phyloP scores from a whole-genome alignment of 2,888 invertebrate genomes.

The Cheiracanthium punctorium region DNA sequence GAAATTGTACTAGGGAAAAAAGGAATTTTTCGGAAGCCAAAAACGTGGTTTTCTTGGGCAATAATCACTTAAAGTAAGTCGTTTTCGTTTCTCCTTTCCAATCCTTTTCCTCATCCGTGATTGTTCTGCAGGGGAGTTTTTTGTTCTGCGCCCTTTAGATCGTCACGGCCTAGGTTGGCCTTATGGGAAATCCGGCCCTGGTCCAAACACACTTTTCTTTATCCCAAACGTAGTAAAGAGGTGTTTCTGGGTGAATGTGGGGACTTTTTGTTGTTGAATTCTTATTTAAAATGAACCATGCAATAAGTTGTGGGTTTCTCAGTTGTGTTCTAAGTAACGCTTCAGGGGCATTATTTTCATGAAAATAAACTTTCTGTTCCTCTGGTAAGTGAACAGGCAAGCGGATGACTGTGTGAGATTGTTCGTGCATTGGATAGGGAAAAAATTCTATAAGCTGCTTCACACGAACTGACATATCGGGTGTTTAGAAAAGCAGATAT shows the following conservation, averaged over 20 bases:
- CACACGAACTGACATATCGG: conserved; percentile 1
- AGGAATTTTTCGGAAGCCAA: too few relatives aligned
- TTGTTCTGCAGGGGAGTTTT: too few relatives aligned
- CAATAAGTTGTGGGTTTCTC: background rate
- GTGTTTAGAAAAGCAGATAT: background rate
- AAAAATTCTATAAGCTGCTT: background rate
- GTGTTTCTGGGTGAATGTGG: background rate
- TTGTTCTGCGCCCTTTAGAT: too few relatives aligned
- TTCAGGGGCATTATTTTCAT: background rate
- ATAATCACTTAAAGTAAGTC: too few relatives aligned
- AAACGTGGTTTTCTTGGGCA: too few relatives aligned
- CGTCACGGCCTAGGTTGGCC: too few relatives aligned
- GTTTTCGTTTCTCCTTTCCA: too few relatives aligned
- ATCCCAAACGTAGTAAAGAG: conserved; percentile 4
- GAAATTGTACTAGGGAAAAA: too few relatives aligned
- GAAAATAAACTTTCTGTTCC: background rate
- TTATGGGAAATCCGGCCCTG: too few relatives aligned
- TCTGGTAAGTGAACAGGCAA: background rate
- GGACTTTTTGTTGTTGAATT: background rate
- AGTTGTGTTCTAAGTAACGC: background rate
- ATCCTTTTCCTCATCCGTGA: too few relatives aligned
- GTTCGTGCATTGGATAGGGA: conserved; percentile 11
- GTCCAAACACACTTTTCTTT: background rate
- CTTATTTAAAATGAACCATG: background rate
- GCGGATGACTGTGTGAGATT: background rate